A percentile compares a stretch with the other conserved stretches of the same genome.
Conservation (phyloP, 2,888 invertebrate genomes). For the Acleris cristana region DNA sequence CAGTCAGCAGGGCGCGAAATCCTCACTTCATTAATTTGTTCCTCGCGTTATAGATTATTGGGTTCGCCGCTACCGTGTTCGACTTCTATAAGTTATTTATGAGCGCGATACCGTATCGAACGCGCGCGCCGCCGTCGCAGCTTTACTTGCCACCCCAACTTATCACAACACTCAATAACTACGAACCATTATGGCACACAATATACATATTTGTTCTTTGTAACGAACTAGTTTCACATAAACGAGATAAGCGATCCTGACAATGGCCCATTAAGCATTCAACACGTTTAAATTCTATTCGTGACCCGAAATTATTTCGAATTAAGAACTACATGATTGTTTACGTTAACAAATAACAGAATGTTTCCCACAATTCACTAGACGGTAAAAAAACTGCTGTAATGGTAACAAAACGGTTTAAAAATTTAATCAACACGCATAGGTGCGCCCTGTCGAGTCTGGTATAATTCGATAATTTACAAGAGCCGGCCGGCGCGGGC, state of each 20-base stretch:
- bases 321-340: slow-evolving; percentile 60
- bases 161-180: slow-evolving; percentile 25
- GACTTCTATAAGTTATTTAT: slow-evolving; percentile 46
- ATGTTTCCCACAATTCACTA: slow-evolving; percentile 64
- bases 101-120: slow-evolving; percentile 44
- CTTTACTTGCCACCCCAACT: slow-evolving; percentile 34
- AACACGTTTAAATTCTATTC: slow-evolving; percentile 58
- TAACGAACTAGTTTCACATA: slow-evolving; percentile 27
- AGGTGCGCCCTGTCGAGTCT: slow-evolving; percentile 63
- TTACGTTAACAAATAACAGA: slow-evolving; percentile 60
- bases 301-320: slow-evolving; percentile 65
- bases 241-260: slow-evolving; percentile 38
- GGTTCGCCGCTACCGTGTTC: slow-evolving; percentile 45
- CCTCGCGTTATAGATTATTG: slow-evolving; percentile 43
- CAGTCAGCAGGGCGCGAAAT: slow-evolving; percentile 40
- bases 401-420: slow-evolving; percentile 73
- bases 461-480: slow-evolving; percentile 78
- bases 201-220: slow-evolving; percentile 6
- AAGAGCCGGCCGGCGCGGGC: slow-evolving; percentile 53
- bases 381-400: slow-evolving; percentile 56
- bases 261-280: slow-evolving; percentile 58
- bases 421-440: slow-evolving; percentile 79
- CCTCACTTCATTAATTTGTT: slow-evolving; percentile 49
- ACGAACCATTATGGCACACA: slow-evolving; percentile 9
- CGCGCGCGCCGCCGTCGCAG: slow-evolving; percentile 31